These are phyloP conservation scores for Poecile montanus DNA, from an alignment of 2,797 vertebrate species.

Conservation along the genomic window DNA sequence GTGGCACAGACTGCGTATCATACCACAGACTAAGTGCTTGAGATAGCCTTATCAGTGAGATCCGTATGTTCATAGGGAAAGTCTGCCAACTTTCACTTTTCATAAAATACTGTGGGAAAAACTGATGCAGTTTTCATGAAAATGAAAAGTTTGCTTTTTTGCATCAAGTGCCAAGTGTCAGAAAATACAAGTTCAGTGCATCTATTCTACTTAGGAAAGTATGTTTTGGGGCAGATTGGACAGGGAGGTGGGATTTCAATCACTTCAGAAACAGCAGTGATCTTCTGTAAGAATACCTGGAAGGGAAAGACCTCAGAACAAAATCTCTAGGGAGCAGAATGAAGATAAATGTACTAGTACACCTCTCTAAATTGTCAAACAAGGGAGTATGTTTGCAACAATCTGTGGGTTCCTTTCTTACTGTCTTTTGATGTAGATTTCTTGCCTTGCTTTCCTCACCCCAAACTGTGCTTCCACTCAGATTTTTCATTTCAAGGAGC, in stretches of 20 bases:
- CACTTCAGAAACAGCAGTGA: background rate
- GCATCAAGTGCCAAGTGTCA: background rate
- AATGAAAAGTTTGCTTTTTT: background rate
- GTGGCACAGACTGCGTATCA: background rate
- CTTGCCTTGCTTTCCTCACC: background rate
- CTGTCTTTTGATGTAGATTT: background rate
- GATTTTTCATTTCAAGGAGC: background rate
- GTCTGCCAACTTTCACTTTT: background rate
- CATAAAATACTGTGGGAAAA: background rate
- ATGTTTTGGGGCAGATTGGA: background rate
- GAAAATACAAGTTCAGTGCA: background rate
- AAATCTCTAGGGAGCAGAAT: background rate
- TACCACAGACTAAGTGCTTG: background rate
- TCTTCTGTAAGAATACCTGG: background rate
- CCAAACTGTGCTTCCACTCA: background rate
- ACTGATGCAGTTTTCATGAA: background rate
- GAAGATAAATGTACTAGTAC: background rate
- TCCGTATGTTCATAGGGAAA: background rate
- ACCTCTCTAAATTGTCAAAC: background rate
- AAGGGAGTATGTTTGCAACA: background rate
- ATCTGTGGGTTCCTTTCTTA: background rate
- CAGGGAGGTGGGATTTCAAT: background rate
- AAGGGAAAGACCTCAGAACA: background rate
- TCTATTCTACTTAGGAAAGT: background rate
- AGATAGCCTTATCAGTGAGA: background rate